Base-by-base conservation (phyloP, 2,113 vertebrate species). In the Clarias batrachus region DNA sequence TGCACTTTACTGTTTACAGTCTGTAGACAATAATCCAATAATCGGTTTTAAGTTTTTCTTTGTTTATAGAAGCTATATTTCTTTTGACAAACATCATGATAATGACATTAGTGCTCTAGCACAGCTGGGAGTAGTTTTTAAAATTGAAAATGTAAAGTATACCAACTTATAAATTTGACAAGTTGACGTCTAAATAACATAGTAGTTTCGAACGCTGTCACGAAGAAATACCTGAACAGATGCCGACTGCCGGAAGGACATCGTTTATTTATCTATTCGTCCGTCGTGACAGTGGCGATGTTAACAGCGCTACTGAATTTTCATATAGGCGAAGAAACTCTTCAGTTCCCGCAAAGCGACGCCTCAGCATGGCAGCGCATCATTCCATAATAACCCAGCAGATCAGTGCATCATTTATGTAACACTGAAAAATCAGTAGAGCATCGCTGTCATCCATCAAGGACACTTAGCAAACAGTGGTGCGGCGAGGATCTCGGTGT, bases 381-480 rank as follows among this genome's bases (percentile, higher is more conserved):
- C 68, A 82, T 11, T 48, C 33, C 37, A 48, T 70, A 80, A 86
- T 70, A 86, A 76, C 85, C 33, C 41, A 23, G 41, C 68, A 30
- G 68, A 76, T 57, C 41, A 86, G 85, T 13, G 66, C 56, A 30
- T 65, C 37, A 74, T 87, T 87, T 87, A 82, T 81, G 65, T 87
- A 87, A 73, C 79, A 86, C 62, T 37, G 17, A 4, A 21, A 63
- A 73, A 81, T 82, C 68, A 74, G 79, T 12, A 23, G 70, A 76
- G 85, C 80, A 76, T 65, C 33, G 37, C 68, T 68, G 79, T 87
- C 85, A 87, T 82, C 85, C 85, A 82, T 87, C 85, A 82, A 74
- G 79, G 68, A 71, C 85, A 65, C 63, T 82, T 82, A 82, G 11
- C 80, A 76, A 82, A 65, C 80, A 52, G 68, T 54, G 80, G 59